phyloP scores from a whole-genome alignment of 2,888 invertebrate species.

The Andrena marginata region DNA sequence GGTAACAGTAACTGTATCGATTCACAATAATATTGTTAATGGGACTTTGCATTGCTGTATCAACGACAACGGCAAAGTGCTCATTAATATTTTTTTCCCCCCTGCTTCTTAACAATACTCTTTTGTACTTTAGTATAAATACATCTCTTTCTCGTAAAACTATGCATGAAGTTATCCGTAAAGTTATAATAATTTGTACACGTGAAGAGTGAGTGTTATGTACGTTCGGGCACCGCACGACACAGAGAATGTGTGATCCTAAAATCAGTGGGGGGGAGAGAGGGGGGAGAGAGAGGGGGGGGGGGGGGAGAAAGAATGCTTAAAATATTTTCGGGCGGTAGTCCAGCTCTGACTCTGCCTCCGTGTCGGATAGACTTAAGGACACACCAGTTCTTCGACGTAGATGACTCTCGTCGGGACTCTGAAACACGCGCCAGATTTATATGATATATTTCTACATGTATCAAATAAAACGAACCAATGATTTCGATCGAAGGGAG shows the following conservation, averaged over 20 bases:
- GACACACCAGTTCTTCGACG: slow-evolving; percentile 91
- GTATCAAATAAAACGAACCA: background rate
- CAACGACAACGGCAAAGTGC: slow-evolving; percentile 36
- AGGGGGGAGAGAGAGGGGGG: too few species aligned
- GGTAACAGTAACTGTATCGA: slow-evolving; percentile 73
- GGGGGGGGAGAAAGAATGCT: too few species aligned
- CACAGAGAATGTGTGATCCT: slow-evolving; percentile 14
- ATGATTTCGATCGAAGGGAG: too few species aligned
- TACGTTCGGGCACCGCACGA: slow-evolving; percentile 28
- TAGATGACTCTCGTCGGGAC: slow-evolving; percentile 87
- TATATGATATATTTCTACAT: background rate
- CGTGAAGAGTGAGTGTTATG: slow-evolving; percentile 45
- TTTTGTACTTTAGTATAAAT: slow-evolving; percentile 71
- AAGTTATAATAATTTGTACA: slow-evolving; percentile 59
- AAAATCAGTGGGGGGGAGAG: slow-evolving; percentile 25
- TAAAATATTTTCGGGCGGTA: slow-evolving; percentile 82
- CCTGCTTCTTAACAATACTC: slow-evolving; percentile 41
- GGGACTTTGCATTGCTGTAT: slow-evolving; percentile 55
- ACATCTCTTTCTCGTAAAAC: slow-evolving; percentile 40
- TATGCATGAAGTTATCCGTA: slow-evolving; percentile 30
- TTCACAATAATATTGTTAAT: slow-evolving; percentile 44
- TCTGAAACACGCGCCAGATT: slow-evolving; percentile 70
- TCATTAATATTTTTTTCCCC: slow-evolving; percentile 32
- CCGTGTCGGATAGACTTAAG: slow-evolving; percentile 93
- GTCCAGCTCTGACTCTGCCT: slow-evolving; percentile 90